Percentiles rank a stretch among this genome's conserved stretches.
Evolutionary conservation across 2,113 vertebrate genomes (phyloP).

Genomic region (Etheostoma cragini): DNA sequence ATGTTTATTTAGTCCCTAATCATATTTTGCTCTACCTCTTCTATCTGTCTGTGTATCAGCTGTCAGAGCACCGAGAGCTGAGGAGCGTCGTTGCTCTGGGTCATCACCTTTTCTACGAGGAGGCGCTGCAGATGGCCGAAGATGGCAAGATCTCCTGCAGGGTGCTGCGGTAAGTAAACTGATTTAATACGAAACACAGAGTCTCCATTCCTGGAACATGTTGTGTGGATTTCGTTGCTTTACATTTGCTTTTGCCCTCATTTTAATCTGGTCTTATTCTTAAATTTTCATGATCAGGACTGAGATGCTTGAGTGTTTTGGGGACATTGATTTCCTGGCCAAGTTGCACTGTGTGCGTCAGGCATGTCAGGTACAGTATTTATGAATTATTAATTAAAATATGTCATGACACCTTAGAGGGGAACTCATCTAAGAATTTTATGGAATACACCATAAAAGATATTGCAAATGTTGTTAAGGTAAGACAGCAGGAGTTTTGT

Average conservation of each 20-base stretch:
- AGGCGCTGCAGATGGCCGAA: conserved; percentile 93
- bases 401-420: not conserved
- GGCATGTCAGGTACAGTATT: conserved; percentile 91
- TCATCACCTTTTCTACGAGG: conserved; percentile 91
- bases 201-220: not conserved
- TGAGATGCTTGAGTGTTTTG: conserved; percentile 93
- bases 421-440: not conserved
- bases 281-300: conserved; percentile 82
- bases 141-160: conserved; percentile 94
- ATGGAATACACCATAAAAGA: not conserved
- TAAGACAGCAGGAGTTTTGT: not conserved
- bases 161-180: conserved; percentile 87
- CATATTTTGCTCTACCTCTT: not conserved
- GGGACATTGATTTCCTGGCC: conserved; percentile 95
- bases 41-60: conserved; percentile 72
- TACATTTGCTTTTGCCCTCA: too few relatives aligned
- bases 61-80: conserved; percentile 88
- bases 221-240: not conserved
- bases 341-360: conserved; percentile 96
- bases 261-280: conserved; percentile 2
- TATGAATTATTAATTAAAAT: not conserved
- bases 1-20: not conserved
- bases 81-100: conserved; percentile 80
- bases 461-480: not conserved
- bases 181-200: not conserved